These are phyloP conservation scores for Ailuropoda melanoleuca DNA, from an alignment of 2,113 vertebrate species.

Conservation along the genomic window DNA sequence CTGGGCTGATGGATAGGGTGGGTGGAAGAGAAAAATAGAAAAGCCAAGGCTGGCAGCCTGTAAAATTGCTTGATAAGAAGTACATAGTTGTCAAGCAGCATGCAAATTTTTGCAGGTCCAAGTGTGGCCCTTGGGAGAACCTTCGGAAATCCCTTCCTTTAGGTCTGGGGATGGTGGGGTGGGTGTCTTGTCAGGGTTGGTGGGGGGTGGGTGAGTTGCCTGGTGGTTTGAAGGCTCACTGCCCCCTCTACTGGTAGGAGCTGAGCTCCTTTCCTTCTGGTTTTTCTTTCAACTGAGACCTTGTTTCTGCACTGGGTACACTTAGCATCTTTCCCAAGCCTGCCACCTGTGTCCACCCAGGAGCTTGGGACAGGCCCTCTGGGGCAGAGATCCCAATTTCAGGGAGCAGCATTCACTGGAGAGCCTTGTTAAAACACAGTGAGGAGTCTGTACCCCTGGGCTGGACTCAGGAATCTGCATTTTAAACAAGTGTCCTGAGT, in stretches of 20 bases:
- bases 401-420: neutral
- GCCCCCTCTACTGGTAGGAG: conserved; percentile 57
- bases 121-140: conserved; percentile 24
- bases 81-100: conserved; percentile 70
- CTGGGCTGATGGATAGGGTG: neutral
- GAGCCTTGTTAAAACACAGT: neutral
- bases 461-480: neutral
- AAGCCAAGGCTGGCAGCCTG: conserved; percentile 56
- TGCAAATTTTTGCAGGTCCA: conserved; percentile 62
- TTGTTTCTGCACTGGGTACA: accelerated
- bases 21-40: conserved; percentile 58
- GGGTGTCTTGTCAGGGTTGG: neutral
- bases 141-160: neutral
- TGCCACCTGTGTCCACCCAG: neutral
- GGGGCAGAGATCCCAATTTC: neutral
- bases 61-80: conserved; percentile 61
- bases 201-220: accelerated
- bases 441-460: neutral
- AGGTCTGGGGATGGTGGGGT: neutral
- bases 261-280: neutral
- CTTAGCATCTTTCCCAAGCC: neutral
- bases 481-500: neutral
- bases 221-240: conserved; percentile 15
- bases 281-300: neutral
- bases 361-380: neutral